Evolutionary conservation across 2,113 vertebrate species (phyloP).

Genomic region (Pygoscelis antarcticus): DNA sequence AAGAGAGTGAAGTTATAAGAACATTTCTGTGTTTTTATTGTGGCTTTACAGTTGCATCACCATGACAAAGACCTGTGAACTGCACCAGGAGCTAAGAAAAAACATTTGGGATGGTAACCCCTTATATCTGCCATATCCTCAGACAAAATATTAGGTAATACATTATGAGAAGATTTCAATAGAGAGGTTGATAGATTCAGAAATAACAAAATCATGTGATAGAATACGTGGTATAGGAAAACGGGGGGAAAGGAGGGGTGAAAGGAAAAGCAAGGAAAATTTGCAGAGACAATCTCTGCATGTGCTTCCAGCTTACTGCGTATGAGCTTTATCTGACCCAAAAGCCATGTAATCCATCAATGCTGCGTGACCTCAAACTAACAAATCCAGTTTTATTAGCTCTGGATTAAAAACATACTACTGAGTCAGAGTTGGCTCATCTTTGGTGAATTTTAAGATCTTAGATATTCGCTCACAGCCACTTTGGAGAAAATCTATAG

Average conservation of each 20-base stretch:
- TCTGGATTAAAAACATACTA: neutral
- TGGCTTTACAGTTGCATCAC: neutral
- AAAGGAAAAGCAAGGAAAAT: neutral
- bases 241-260: accelerated
- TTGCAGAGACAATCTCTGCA: neutral
- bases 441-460: neutral
- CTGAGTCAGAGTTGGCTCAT: neutral
- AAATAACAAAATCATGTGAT: neutral
- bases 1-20: neutral
- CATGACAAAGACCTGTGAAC: neutral
- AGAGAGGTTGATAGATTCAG: neutral
- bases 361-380: neutral
- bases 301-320: accelerated
- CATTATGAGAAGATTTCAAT: neutral
- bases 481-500: neutral
- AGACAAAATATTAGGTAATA: neutral
- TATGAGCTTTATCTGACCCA: neutral
- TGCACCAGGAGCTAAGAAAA: neutral
- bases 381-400: neutral
- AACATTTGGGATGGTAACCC: neutral
- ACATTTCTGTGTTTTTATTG: neutral
- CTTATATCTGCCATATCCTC: neutral
- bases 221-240: neutral
- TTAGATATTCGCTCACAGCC: neutral
- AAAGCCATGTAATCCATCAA: neutral